Base-by-base conservation (phyloP, 2,888 invertebrate species). In the Andrena flavipes region DNA sequence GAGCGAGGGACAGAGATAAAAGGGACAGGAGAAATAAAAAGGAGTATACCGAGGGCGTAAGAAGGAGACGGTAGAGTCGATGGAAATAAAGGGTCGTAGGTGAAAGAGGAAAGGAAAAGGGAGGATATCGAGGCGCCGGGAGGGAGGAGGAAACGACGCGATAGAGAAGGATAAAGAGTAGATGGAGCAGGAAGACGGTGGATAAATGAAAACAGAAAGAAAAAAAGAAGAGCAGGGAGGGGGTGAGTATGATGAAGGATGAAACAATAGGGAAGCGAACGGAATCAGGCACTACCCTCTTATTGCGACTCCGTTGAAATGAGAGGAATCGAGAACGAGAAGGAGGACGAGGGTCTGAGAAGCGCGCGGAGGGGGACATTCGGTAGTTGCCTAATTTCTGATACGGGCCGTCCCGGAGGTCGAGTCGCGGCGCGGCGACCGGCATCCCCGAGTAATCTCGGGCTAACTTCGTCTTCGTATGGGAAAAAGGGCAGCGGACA, bases 341-440 rank as follows among this genome's bases (percentile, higher is more conserved):
- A 23, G 10, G 3, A 26, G 23, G 26, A 56, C 2, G 51, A 10
- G 10, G 48, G 42, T 16, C 29, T 54, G n/a, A 62, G 65, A 29
- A 23, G 30, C 62, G 35, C 10, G 35, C 49, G 23, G 23, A 13
- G 23, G 23, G 26, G 23, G 13, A 77, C 80, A 78, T 87, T 78
- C 84, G 82, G 83, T 84, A 78, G 86, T 80, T 87, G 85, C 86
- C 89, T 90, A 91, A 91, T 91, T 90, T 88, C 87, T 88, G 84
- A 89, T 89, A 89, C 87, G 85, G 82, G 84, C 79, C 86, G 76
- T 63, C 68, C 48, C 70, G 73, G 76, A 63, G 74, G 65, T 70
- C 78, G 74, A 73, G 74, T 62, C 10, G 23, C 51, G 20, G n/a
- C 59, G 67, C 74, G 73, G 59, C 67, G 67, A 67, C 59, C 69